Conservation (phyloP, 2,888 invertebrate genomes). For the Acleris emargana region DNA sequence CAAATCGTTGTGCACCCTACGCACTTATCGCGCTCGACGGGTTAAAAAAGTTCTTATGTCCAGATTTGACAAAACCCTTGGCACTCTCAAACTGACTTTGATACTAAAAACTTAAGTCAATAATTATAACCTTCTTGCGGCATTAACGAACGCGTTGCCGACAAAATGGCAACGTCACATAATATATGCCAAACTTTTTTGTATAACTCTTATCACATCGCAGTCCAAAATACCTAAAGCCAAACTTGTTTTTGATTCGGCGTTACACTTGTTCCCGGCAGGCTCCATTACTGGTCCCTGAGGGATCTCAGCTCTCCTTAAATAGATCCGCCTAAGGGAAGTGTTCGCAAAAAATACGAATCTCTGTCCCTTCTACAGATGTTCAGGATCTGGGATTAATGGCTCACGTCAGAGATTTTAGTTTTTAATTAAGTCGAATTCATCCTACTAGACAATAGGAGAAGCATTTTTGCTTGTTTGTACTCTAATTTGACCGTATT, state of each 20-base stretch:
- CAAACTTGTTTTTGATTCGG: conserved; percentile 30
- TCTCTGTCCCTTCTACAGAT: conserved; percentile 18
- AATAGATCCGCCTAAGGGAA: conserved; percentile 15
- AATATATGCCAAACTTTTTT: neutral
- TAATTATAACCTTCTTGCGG: too few relatives aligned
- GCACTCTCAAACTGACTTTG: too few relatives aligned
- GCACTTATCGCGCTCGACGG: too few relatives aligned
- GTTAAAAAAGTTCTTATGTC: too few relatives aligned
- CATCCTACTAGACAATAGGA: neutral
- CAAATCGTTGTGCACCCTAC: too few relatives aligned
- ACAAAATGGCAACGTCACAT: too few relatives aligned
- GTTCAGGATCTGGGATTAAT: conserved; percentile 10
- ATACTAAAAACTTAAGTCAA: too few relatives aligned
- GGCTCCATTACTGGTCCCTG: conserved; percentile 14
- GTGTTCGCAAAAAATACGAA: conserved; percentile 17
- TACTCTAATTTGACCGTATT: too few relatives aligned
- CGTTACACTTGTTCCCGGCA: conserved; percentile 14
- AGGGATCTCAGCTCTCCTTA: conserved; percentile 25
- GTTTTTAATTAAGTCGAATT: neutral
- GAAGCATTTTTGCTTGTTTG: too few relatives aligned
- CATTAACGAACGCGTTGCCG: too few relatives aligned
- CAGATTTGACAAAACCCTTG: too few relatives aligned
- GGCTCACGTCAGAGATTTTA: conserved; percentile 2
- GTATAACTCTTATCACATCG: conserved; percentile 3
- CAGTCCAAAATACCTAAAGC: conserved; percentile 18